Evolutionary conservation across 2,797 vertebrate genomes (phyloP).

Genomic region (Paratrypauchen microcephalus): DNA sequence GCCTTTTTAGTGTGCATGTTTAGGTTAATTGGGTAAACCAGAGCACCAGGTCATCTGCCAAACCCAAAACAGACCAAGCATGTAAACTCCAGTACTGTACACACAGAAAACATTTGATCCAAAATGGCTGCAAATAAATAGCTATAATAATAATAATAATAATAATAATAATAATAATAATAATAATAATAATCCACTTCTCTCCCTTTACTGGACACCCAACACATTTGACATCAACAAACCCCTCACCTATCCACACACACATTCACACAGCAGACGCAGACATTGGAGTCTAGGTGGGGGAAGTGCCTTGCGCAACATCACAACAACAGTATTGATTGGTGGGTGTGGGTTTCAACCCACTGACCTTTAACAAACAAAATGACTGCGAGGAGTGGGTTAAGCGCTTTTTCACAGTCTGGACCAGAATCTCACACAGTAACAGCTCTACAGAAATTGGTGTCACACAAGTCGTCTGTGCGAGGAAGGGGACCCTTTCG

Average conservation of each 20-base stretch:
- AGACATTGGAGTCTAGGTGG: no score
- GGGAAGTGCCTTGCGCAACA: no score
- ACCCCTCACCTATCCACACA: not conserved
- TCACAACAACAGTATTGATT: no score
- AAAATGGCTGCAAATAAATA: not conserved
- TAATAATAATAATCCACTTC: no score
- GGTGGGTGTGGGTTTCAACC: not conserved
- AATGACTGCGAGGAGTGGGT: not conserved
- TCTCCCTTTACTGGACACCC: no score
- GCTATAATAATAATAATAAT: no score
- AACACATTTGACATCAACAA: not conserved
- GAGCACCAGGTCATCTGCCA: not conserved
- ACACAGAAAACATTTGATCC: not conserved
- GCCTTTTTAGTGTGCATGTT: not conserved
- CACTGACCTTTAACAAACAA: not conserved
- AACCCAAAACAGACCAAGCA: not conserved
- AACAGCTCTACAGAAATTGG: constrained; percentile 55
- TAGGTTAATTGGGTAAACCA: not conserved
- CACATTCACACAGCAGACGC: not conserved
- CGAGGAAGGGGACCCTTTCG: constrained; percentile 34
- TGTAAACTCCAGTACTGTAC: not conserved
- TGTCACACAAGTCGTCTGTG: constrained; percentile 49
- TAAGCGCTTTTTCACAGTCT: constrained; percentile 7
- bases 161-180: no score
- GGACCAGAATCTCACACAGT: constrained; percentile 36